Base-by-base conservation (phyloP, 92 coral and sea anemone species). In the Pocillopora meandrina region DNA sequence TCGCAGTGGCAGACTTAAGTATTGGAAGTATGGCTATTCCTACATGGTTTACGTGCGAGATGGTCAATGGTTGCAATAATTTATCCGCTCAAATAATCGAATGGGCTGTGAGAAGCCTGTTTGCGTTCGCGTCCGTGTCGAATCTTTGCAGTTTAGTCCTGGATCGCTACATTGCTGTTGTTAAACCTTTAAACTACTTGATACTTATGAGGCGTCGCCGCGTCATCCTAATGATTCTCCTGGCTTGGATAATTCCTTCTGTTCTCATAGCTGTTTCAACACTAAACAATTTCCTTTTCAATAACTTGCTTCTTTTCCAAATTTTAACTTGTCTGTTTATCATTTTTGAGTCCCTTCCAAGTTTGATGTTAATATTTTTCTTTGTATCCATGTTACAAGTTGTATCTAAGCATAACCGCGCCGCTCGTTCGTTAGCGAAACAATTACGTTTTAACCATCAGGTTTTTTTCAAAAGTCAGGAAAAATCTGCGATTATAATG, bases 161-260 rank as follows among this genome's bases (percentile, higher is more conserved):
- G 10, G 74, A 69, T 36, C 74, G 74, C n/a, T 69, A 69, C 74
- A 69, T 69, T 36, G 74, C 74, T 12, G 52, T 69, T 8, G 74
- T 69, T 3, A 69, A 69, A 3, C 74, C 74, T 36, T 69, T 69
- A 36, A 69, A 69, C 16, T 69, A 69, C 52, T 36, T 26, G 74
- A 69, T 21, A 1, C 3, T 26, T 5, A 69, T 69, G 74, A 69
- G n/a, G 21, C 35, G 74, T 14, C 35, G 74, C 16, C 74, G 31
- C 3, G 74, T 69, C 5, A 26, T 69, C 26, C 26, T 13, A 0
- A 56, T 75, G 34, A 56, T 75, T 75, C 19, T 19, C 63, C 12
- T 75, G 10, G 52, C 79, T 23, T 75, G 79, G 79, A 19, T 20
- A 2, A 26, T 36, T 20, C 5, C 65, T 19, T 12, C 23, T 21